Base-by-base conservation (phyloP, 2,888 invertebrate species). In the Pristionchus fissidentatus region DNA sequence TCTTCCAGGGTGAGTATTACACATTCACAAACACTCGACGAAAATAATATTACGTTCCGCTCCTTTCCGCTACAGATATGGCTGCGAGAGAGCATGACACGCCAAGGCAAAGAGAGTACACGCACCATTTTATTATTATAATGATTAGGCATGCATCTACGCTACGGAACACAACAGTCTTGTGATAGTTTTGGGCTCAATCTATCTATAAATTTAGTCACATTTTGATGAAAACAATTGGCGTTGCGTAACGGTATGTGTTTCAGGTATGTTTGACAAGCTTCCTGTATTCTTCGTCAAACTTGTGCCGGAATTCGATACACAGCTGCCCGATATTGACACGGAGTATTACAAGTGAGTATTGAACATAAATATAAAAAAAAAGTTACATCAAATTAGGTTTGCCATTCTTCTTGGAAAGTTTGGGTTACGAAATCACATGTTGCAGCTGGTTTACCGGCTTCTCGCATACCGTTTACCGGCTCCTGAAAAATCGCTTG, bases 1-100 rank as follows among this genome's bases (percentile, higher is more conserved):
- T 98, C 62, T 98, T 98, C 93, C 96, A 96, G 0, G 97, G 97
- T 87, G n/a, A 8, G 22, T 32, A 29, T 1, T n/a, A n/a, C n/a
- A n/a, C n/a, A n/a, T n/a, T n/a, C n/a, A n/a, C n/a, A n/a, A n/a
- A n/a, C n/a, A n/a, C n/a, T n/a, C n/a, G n/a, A n/a, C n/a, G 49
- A 49, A 49, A 19, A n/a, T n/a, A n/a, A n/a, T n/a, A n/a, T n/a
- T n/a, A n/a, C n/a, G 52, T 52, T 10, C 52, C 52, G 22, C 52
- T 15, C 52, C 22, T 52, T 52, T 52, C 22, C 22, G n/a, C n/a
- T n/a, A n/a, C n/a, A n/a, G n/a, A n/a, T n/a, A n/a, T n/a, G n/a
- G n/a, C n/a, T n/a, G n/a, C n/a, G n/a, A n/a, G n/a, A n/a, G n/a
- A n/a, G n/a, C n/a, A n/a, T n/a, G n/a, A n/a, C n/a, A n/a, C n/a